A percentile compares a stretch with the other conserved stretches of the same genome.
These are phyloP conservation scores for Tolmerus cingulatus DNA, from an alignment of 2,888 invertebrate species.

Conservation along the genomic window DNA sequence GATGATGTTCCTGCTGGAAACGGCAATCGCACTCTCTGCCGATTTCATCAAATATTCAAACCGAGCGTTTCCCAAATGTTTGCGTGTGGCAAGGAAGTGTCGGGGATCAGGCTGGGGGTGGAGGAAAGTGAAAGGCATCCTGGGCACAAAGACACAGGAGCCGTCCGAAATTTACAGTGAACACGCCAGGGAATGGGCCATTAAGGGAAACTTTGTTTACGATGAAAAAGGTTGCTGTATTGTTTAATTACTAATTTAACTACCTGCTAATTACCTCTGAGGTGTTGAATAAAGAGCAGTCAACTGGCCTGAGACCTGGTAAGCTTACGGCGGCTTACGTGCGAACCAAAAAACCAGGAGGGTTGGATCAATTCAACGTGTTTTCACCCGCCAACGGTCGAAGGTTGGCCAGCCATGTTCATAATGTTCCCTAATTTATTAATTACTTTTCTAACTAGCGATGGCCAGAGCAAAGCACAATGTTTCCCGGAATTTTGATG, in stretches of 20 bases:
- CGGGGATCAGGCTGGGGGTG: not conserved
- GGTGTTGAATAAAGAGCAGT: slow-evolving; percentile 15
- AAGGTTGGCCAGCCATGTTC: not conserved
- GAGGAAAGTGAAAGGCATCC: not conserved
- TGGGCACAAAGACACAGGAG: not conserved
- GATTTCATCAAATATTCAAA: slow-evolving; percentile 40
- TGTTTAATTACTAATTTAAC: slow-evolving; percentile 38
- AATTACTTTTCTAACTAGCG: not conserved
- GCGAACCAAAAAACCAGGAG: not conserved
- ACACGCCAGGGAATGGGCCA: not conserved
- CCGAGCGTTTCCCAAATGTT: slow-evolving; percentile 20
- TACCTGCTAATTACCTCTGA: slow-evolving; percentile 32
- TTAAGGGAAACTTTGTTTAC: slow-evolving; percentile 12
- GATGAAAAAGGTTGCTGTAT: slow-evolving; percentile 8
- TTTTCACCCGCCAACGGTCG: not conserved
- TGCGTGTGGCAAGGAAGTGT: not conserved
- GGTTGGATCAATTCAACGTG: not conserved
- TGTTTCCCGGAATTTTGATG: not conserved
- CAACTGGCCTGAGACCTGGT: not conserved
- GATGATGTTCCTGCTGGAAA: not conserved
- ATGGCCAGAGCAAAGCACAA: not conserved
- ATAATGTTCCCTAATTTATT: not conserved
- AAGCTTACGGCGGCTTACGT: not conserved
- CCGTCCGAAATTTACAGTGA: not conserved
- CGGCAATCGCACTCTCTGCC: not conserved